These are phyloP conservation scores for Parnassius orleans DNA, from an alignment of 2,888 invertebrate genomes.

Conservation along the genomic window DNA sequence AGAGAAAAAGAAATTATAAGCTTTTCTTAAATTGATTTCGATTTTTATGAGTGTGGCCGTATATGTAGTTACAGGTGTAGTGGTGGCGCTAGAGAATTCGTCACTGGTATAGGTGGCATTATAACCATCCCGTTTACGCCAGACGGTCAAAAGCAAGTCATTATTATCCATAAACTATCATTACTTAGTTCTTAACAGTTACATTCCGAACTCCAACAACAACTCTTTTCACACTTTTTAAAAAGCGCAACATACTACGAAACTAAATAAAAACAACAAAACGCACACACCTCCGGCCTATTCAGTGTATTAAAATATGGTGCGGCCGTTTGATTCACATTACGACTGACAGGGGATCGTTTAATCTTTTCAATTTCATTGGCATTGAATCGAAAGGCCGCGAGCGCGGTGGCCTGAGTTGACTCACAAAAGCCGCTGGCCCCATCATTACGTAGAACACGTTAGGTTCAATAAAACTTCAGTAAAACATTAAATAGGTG, in stretches of 20 bases:
- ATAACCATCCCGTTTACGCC: too few relatives aligned
- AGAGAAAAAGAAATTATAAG: too few relatives aligned
- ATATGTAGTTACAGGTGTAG: too few relatives aligned
- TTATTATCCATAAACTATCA: too few relatives aligned
- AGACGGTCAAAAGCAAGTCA: too few relatives aligned
- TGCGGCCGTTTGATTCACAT: conserved; percentile 67
- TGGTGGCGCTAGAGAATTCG: too few relatives aligned
- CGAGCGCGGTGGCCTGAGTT: conserved; percentile 56
- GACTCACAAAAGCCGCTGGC: conserved; percentile 45
- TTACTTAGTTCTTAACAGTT: not conserved
- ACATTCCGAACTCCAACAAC: not conserved
- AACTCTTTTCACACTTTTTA: not conserved
- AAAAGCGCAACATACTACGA: not conserved
- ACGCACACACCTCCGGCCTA: conserved; percentile 24
- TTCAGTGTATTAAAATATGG: conserved; percentile 44
- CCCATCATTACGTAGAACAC: conserved; percentile 41
- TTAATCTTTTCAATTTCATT: conserved; percentile 66
- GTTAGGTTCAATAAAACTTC: conserved; percentile 44
- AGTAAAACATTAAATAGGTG: conserved; percentile 19
- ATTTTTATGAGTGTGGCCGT: too few relatives aligned
- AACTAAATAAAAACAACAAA: conserved; percentile 5
- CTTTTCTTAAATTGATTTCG: too few relatives aligned
- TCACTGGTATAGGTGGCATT: too few relatives aligned
- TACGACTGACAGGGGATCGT: conserved; percentile 56
- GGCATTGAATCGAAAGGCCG: conserved; percentile 46